phyloP scores from a whole-genome alignment of 2,113 vertebrate species.

The Motacilla tschutschensis region DNA sequence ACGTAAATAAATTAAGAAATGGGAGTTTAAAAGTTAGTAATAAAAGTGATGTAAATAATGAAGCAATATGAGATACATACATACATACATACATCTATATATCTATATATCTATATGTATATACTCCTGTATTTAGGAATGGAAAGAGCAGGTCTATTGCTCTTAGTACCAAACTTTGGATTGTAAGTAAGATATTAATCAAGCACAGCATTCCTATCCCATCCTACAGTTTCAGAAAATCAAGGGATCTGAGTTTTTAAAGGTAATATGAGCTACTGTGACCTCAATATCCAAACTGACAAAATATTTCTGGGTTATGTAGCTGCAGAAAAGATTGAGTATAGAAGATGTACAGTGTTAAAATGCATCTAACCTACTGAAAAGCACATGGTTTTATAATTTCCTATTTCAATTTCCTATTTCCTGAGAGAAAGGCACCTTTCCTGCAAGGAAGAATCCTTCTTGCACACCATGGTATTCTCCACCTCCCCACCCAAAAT shows the following conservation, averaged over 20 bases:
- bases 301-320: background rate
- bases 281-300: background rate
- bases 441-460: background rate
- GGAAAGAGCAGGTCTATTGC: background rate
- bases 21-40: background rate
- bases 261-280: background rate
- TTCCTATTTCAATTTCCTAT: background rate
- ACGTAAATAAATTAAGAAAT: background rate
- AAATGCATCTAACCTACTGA: background rate
- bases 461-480: background rate
- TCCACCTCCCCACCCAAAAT: background rate
- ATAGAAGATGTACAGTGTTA: background rate
- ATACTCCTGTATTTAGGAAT: background rate
- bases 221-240: background rate
- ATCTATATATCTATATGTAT: too few relatives aligned
- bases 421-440: background rate
- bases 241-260: background rate
- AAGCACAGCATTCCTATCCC: background rate
- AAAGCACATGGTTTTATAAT: background rate
- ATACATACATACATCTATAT: accelerated
- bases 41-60: background rate
- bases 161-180: background rate
- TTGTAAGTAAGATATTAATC: background rate
- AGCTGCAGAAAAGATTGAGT: background rate
- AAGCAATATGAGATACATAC: background rate